Evolutionary conservation across 2,888 invertebrate genomes (phyloP), one percentile per base, ranked within the genome.

Genomic region (Lordiphosa andalusiaca): DNA sequence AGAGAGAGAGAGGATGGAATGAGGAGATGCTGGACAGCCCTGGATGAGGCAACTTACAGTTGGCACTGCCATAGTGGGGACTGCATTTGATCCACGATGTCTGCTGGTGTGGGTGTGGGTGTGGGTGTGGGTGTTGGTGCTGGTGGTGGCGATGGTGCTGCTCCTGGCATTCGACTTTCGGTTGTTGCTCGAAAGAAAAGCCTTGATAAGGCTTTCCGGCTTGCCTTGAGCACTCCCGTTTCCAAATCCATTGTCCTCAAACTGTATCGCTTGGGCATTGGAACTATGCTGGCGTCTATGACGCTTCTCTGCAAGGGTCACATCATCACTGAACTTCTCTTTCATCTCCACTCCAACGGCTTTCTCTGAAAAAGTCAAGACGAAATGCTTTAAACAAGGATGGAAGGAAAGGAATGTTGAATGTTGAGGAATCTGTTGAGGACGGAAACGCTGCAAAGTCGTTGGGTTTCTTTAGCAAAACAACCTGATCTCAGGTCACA

Each of bases 321-420:
- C 92, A 89, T 96, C 96, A 44, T 92, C 91, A 0, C 94, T 94
- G 89, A 96, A 96, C 87, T 95, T 95, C 68, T 93, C 93, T 93
- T 95, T 44, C 55, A 63, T 64, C 6, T 74, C 61, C n/a, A 41
- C 9, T 21, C 57, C 44, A 2, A 54, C 41, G 30, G 68, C 54
- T 49, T 66, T 68, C 42, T 56, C 74, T 78, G 62, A 5, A 38
- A 50, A 10, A 94, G 25, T 25, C 7, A 69, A 73, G 5, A 78
- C 69, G 35, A 67, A 71, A 75, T 1, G n/a, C 2, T 3, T 10
- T 0, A 1, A 23, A 6, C 12, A n/a, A 10, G 0, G n/a, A 23
- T 6, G 6, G 6, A 13, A 4, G 19, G n/a, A n/a, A n/a, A n/a
- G n/a, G n/a, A n/a, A n/a, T n/a, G n/a, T n/a, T n/a, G n/a, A n/a